phyloP scores from a whole-genome alignment of 1,140 invertebrate genomes.

The Cydia amplana region DNA sequence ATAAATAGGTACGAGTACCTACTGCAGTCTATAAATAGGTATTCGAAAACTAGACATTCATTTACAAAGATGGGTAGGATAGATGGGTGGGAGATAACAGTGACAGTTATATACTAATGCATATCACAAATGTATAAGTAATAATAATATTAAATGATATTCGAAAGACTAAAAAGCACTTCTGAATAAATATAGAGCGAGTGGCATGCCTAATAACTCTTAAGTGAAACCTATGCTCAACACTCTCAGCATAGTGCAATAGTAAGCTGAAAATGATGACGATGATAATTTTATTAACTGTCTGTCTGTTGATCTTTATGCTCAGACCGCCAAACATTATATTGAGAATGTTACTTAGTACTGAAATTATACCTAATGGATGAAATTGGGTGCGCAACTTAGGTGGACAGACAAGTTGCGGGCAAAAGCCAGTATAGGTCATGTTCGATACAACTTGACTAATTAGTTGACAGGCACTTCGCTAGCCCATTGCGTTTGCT shows the following conservation, averaged over 20 bases:
- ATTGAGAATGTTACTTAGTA: too few species aligned
- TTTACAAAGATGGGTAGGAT: too few species aligned
- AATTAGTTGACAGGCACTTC: conserved; percentile 3
- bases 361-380: background rate
- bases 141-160: too few species aligned
- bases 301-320: background rate
- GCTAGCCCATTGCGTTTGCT: background rate
- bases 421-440: background rate
- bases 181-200: too few species aligned
- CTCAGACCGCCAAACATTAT: too few species aligned
- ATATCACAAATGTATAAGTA: too few species aligned
- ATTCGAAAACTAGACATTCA: background rate
- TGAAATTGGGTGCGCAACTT: background rate
- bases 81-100: too few species aligned
- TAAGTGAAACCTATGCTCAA: too few species aligned
- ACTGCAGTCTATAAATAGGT: background rate
- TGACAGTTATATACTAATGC: too few species aligned
- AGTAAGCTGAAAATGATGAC: background rate
- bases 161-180: too few species aligned
- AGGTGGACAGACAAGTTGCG: background rate
- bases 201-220: too few species aligned
- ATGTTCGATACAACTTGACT: background rate
- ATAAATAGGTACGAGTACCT: background rate
- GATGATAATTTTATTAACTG: background rate
- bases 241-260: background rate